These are phyloP conservation scores for Epinephelus coioides DNA, from an alignment of 2,797 vertebrate genomes.

Conservation along the genomic window DNA sequence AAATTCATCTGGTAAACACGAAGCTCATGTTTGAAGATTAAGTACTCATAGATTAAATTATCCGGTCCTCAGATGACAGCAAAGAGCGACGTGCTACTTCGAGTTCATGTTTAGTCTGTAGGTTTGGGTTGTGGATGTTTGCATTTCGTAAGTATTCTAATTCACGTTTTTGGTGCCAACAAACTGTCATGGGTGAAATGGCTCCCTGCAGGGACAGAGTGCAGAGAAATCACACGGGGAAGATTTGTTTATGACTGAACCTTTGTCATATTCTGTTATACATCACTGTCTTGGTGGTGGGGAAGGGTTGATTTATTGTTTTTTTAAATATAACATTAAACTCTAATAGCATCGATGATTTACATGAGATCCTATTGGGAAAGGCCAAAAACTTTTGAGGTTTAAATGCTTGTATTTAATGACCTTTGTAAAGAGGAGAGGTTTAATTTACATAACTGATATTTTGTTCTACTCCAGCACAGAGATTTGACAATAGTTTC, in stretches of 20 bases:
- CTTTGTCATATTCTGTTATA: conserved; percentile 10
- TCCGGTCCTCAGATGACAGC: background rate
- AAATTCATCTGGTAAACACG: conserved; percentile 10
- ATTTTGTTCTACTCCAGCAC: background rate
- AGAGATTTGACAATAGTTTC: background rate
- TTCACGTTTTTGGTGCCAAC: conserved; percentile 13
- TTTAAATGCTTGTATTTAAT: background rate
- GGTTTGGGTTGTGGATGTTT: conserved; percentile 16
- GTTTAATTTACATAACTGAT: background rate
- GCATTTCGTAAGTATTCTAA: conserved; percentile 3
- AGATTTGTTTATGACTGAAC: conserved; percentile 33
- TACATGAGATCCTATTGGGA: background rate
- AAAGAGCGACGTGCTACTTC: background rate
- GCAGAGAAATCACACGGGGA: conserved; percentile 12
- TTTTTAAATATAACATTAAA: background rate
- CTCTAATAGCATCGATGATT: conserved; percentile 7
- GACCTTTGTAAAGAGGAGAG: background rate
- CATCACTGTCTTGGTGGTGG: background rate
- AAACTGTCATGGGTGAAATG: conserved; percentile 27
- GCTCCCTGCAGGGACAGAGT: conserved; percentile 2
- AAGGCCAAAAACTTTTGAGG: background rate
- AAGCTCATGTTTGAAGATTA: conserved; percentile 10
- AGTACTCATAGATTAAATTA: background rate
- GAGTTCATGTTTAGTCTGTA: conserved; percentile 3
- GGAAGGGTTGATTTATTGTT: background rate